Base-by-base conservation (phyloP, 2,113 vertebrate species). In the Pseudopodoces humilis region DNA sequence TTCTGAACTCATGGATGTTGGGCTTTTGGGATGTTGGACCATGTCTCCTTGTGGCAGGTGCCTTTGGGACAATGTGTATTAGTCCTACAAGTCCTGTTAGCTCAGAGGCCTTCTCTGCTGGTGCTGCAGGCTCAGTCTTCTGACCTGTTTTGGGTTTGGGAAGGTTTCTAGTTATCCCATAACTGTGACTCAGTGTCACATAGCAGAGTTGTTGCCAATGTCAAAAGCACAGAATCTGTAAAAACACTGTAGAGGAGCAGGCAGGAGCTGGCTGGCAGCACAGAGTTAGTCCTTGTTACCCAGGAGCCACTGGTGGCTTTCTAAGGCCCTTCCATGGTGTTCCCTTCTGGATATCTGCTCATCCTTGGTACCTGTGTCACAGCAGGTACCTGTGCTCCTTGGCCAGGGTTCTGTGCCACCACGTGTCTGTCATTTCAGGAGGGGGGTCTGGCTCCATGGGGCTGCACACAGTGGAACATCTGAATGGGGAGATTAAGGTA, bases 361-460 rank as follows among this genome's bases (percentile, higher is more conserved):
- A 15, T 37, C 49, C 15, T 46, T 69, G 84, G 28, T 39, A 28
- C 12, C 74, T 75, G 37, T 37, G 60, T n/a, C 56, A 7, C 41
- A 49, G 47, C 31, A 15, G 35, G 52, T 17, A 7, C 33, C n/a
- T 1, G 2, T 56, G n/a, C 46, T 69, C 62, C 56, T 4, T 25
- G 31, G 17, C 76, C 13, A 1, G 37, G 14, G 4, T 24, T 68
- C 24, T 17, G 22, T 4, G 0, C 16, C 31, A 3, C 64, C 47
- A 5, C 3, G 0, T 27, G 33, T 15, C 16, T 0, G 30, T 75
- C 11, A 1, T 52, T 55, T 67, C 55, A 7, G 16, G 41, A 56
- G 63, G 8, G 10, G 3, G 1, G 7, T 90, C 65, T 37, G 78
- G 8, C 74, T 72, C 46, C 5, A 0, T 10, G 30, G 60, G 21